Evolutionary conservation across 2,113 vertebrate species (phyloP), one percentile per base, ranked within the genome.

Genomic region (Solea senegalensis): DNA sequence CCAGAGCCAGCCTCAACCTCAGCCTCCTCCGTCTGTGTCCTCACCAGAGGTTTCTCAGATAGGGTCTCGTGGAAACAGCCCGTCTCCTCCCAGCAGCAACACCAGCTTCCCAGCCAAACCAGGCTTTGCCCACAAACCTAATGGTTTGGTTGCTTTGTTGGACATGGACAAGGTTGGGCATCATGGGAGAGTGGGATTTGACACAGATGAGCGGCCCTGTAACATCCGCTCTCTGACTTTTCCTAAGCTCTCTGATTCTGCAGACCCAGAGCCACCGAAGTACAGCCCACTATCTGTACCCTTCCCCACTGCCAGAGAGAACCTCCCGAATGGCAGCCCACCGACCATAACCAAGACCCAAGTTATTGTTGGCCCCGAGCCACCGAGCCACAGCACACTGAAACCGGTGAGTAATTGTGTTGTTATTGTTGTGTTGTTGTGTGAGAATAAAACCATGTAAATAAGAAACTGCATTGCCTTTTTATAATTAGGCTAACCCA

Each of bases 161-260:
- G 96, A 98, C 90, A 63, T 96, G 83, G 95, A 96, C 66, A 89
- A 87, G 92, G 92, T 91, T 79, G 95, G 93, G 83, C 92, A 93
- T 85, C 81, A 84, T 26, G 82, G 73, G 6, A 84, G 64, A 92
- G 88, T 86, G 3, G 89, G 80, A 39, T 88, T 86, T 53, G 88
- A 91, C 9, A 77, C 88, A 13, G 92, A 94, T 8, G 90, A 93
- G 57, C 89, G 94, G 8, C 94, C 93, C 16, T 94, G 97, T 93
- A 99, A 98, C 93, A 99, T 99, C 85, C 97, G 96, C 89, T 98
- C 96, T 65, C 90, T 99, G 8, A 96, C 95, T 72, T 99, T 99
- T 70, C 97, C 97, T 28, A 99, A 98, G 88, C 94, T 99, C 66
- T 96, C 96, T 57, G 96, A 96, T 2, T 95, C 97, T 62, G 95